These are phyloP conservation scores for Branchinecta lindahli DNA, from an alignment of 1,140 invertebrate species.

Conservation along the genomic window DNA sequence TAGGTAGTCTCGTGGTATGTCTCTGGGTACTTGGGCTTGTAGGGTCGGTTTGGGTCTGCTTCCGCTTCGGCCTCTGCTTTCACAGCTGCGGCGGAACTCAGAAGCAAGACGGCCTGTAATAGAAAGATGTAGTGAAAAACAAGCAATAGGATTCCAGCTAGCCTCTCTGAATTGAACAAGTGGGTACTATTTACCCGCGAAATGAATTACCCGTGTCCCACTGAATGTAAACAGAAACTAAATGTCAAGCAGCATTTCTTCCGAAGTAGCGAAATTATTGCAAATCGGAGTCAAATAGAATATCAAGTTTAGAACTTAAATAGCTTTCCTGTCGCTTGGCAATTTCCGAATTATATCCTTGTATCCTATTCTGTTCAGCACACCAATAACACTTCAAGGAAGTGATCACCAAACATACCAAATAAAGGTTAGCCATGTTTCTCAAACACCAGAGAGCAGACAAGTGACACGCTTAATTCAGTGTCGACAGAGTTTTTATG, in stretches of 20 bases:
- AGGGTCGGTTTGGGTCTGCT: slow-evolving; percentile 14
- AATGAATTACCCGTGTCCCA: too few species aligned
- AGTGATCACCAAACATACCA: not conserved
- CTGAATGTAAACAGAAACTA: too few species aligned
- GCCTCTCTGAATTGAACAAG: not conserved
- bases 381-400: too few species aligned
- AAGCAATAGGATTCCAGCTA: not conserved
- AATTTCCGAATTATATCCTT: too few species aligned
- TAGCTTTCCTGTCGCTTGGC: too few species aligned
- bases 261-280: too few species aligned
- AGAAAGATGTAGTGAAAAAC: not conserved
- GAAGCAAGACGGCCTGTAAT: not conserved
- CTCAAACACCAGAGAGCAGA: not conserved
- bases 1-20: not conserved
- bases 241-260: too few species aligned
- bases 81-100: slow-evolving; percentile 10
- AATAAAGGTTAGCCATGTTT: not conserved
- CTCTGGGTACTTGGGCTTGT: slow-evolving; percentile 14
- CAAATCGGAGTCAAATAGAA: too few species aligned
- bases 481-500: not conserved
- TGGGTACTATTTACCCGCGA: too few species aligned
- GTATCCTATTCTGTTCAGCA: too few species aligned
- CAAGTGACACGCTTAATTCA: not conserved
- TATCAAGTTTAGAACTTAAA: too few species aligned
- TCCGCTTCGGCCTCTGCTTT: slow-evolving; percentile 13